Percentiles rank a stretch among this genome's conserved stretches.
Conservation (phyloP, 64 coral and sea anemone species). For the Pocillopora damicornis region DNA sequence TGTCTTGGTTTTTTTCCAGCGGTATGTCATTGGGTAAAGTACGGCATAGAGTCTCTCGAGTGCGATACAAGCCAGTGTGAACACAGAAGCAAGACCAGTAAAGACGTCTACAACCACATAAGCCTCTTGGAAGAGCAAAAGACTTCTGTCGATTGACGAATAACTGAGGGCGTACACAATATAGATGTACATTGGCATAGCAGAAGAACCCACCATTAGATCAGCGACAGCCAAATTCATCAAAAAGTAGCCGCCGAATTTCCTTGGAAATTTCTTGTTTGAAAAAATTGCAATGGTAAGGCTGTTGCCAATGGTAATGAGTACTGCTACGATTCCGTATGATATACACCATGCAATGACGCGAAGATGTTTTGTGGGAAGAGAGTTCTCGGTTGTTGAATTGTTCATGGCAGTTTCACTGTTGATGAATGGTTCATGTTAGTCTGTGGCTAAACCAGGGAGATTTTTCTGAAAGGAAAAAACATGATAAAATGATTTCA, state of each 20-base stretch:
- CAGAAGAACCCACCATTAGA: slow-evolving; percentile 54
- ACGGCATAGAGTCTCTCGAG: slow-evolving; percentile 69
- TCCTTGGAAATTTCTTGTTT: slow-evolving; percentile 36
- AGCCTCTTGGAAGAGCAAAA: slow-evolving; percentile 5
- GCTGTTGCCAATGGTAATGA: slow-evolving; percentile 49
- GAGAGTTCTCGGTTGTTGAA: not conserved
- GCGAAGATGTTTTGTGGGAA: not conserved
- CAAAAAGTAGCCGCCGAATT: slow-evolving; percentile 56
- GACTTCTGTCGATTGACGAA: not conserved
- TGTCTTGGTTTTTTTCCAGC: not conserved
- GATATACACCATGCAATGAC: slow-evolving; percentile 47
- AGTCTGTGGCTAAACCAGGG: no score
- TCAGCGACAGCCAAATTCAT: slow-evolving; percentile 72
- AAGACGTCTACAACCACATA: slow-evolving; percentile 70
- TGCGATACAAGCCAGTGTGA: slow-evolving; percentile 75
- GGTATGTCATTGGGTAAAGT: slow-evolving; percentile 49
- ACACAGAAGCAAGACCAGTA: slow-evolving; percentile 73
- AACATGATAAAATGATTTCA: no score
- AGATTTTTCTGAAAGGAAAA: no score
- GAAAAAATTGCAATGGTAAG: slow-evolving; percentile 55
- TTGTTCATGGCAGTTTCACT: not conserved
- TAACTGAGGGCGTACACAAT: slow-evolving; percentile 38
- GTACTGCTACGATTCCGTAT: slow-evolving; percentile 49
- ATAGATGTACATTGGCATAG: slow-evolving; percentile 73
- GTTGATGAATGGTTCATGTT: not conserved